A percentile compares a stretch with the other conserved stretches of the same genome.
These are phyloP conservation scores for Cottus gobio DNA, from an alignment of 2,113 vertebrate genomes.

Conservation along the genomic window DNA sequence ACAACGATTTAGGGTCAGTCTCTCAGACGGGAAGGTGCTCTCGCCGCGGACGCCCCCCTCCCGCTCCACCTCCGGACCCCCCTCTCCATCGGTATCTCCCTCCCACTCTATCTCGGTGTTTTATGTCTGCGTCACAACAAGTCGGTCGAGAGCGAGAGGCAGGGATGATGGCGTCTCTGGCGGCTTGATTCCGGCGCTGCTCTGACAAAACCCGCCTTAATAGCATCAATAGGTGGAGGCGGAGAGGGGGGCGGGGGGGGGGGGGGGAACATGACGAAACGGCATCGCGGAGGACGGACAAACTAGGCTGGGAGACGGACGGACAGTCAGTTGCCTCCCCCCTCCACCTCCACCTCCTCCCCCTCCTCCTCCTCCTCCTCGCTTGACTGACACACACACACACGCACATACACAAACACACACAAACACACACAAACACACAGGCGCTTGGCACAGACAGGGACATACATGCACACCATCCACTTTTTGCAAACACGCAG, in stretches of 20 bases:
- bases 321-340: constrained; percentile 63
- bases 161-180: constrained; percentile 86
- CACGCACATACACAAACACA: constrained; percentile 75
- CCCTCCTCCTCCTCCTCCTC: constrained; percentile 21
- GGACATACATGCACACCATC: constrained; percentile 72
- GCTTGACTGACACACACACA: constrained; percentile 84
- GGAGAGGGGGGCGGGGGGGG: constrained; percentile 25
- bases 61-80: constrained; percentile 52
- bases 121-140: constrained; percentile 91
- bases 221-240: constrained; percentile 72
- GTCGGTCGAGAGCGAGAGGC: constrained; percentile 80
- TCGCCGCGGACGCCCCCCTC: constrained; percentile 34
- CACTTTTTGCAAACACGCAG: constrained; percentile 74
- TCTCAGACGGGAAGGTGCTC: constrained; percentile 72
- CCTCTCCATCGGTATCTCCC: constrained; percentile 68
- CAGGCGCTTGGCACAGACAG: constrained; percentile 64
- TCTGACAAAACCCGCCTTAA: constrained; percentile 76
- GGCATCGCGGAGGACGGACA: constrained; percentile 77
- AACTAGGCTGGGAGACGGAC: constrained; percentile 76
- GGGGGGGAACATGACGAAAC: constrained; percentile 82
- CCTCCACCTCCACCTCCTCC: not conserved
- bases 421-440: constrained; percentile 67
- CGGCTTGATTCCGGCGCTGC: constrained; percentile 80
- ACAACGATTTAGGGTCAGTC: constrained; percentile 73
- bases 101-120: constrained; percentile 80